Percentiles rank a stretch among this genome's conserved stretches.
Conservation (phyloP, 2,113 vertebrate species). For the Hiodon tergisus region DNA sequence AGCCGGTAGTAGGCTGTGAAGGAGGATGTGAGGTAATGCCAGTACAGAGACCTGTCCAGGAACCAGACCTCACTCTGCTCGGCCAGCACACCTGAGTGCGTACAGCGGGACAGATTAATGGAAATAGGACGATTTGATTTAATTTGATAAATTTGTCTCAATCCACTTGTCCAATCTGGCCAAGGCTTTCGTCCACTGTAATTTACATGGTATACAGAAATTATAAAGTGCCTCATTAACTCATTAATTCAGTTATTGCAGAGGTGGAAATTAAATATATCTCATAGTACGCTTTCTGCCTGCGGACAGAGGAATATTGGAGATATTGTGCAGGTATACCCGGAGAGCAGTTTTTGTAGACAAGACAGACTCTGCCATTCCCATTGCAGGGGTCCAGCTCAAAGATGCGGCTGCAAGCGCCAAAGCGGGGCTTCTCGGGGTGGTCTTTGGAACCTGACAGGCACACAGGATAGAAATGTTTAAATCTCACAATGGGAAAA, state of each 20-base stretch:
- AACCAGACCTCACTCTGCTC: constrained; percentile 88
- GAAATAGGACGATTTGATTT: not conserved
- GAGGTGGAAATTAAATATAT: too few species aligned
- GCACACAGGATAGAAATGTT: constrained; percentile 19
- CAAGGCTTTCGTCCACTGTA: too few species aligned
- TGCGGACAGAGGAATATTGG: constrained; percentile 5
- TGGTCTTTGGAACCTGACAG: constrained; percentile 45
- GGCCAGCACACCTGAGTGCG: constrained; percentile 61
- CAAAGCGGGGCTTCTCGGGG: constrained; percentile 77
- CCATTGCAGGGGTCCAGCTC: constrained; percentile 85
- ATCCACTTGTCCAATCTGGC: too few species aligned
- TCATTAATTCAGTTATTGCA: not conserved
- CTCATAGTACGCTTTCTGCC: too few species aligned
- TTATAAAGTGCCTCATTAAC: not conserved
- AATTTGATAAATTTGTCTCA: not conserved
- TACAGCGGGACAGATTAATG: not conserved
- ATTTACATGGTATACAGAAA: not conserved
- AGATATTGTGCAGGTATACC: constrained; percentile 54
- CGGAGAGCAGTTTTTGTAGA: constrained; percentile 79
- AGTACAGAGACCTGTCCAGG: constrained; percentile 85
- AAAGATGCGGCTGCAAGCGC: constrained; percentile 79
- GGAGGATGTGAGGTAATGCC: constrained; percentile 84
- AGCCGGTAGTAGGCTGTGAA: constrained; percentile 92
- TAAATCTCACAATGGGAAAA: not conserved
- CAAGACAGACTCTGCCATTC: constrained; percentile 89